phyloP scores from a whole-genome alignment of 2,888 invertebrate species.

The Drosophila yooni region DNA sequence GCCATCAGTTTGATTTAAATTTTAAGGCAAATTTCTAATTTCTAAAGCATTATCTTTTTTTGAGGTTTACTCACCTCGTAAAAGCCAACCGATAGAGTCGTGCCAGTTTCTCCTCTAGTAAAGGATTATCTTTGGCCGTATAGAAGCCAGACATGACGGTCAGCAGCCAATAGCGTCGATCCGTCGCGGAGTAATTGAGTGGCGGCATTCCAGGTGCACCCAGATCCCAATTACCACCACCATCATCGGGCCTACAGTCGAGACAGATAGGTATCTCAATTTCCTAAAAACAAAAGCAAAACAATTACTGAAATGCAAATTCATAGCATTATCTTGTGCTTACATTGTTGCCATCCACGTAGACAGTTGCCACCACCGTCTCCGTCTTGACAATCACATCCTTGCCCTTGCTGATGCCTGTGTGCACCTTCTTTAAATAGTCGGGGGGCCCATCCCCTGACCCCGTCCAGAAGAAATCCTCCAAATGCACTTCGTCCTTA shows the following conservation, averaged over 20 bases:
- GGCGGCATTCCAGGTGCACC: constrained; percentile 76
- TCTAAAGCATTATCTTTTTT: neutral
- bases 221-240: constrained; percentile 79
- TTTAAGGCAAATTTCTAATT: neutral
- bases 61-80: constrained; percentile 87
- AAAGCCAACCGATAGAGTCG: constrained; percentile 93
- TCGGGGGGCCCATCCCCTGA: constrained; percentile 92
- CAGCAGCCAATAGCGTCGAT: constrained; percentile 92
- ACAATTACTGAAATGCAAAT: neutral
- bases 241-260: constrained; percentile 82
- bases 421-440: constrained; percentile 83
- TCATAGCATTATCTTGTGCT: constrained; percentile 29
- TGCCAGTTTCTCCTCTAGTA: constrained; percentile 90
- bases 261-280: constrained; percentile 84
- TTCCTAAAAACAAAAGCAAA: constrained; percentile 65
- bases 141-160: constrained; percentile 89
- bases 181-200: constrained; percentile 85
- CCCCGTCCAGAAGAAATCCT: constrained; percentile 96
- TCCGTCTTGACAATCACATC: constrained; percentile 88
- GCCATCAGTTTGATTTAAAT: neutral
- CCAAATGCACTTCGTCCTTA: constrained; percentile 86
- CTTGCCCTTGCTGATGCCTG: constrained; percentile 86
- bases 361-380: constrained; percentile 90
- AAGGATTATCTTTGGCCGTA: constrained; percentile 87
- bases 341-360: constrained; percentile 86